Percentiles rank a stretch among this genome's conserved stretches.
Conservation (phyloP, 2,888 invertebrate species). For the Drosophila falleni region DNA sequence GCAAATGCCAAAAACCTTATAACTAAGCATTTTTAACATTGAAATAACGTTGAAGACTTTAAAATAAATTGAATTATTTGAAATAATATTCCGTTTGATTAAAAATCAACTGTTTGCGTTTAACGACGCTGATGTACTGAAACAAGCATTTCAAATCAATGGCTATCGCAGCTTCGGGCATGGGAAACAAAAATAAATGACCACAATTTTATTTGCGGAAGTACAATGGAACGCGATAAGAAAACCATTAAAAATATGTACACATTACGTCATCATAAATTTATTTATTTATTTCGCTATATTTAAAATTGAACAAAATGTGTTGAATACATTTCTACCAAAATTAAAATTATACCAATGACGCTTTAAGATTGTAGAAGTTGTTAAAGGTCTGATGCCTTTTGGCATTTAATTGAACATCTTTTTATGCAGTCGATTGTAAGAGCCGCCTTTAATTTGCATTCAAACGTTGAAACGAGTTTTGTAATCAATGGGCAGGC, state of each 20-base stretch:
- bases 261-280: background rate
- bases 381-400: background rate
- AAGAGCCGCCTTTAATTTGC: conserved; percentile 32
- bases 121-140: conserved; percentile 9
- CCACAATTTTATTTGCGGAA: background rate
- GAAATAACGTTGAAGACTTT: background rate
- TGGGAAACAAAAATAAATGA: background rate
- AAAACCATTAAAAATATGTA: background rate
- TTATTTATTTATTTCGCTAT: no score
- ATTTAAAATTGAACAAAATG: background rate
- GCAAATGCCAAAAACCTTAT: conserved; percentile 4
- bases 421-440: conserved; percentile 10
- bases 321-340: background rate
- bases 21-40: conserved; percentile 2
- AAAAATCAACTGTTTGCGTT: conserved; percentile 19
- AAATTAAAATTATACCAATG: background rate
- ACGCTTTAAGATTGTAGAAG: background rate
- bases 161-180: background rate
- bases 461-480: conserved; percentile 25
- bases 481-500: conserved; percentile 50
- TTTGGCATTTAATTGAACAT: conserved; percentile 1
- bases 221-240: background rate
- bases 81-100: background rate
- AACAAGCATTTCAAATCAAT: background rate
- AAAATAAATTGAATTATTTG: background rate